Evolutionary conservation across 2,113 vertebrate species (phyloP), one percentile per base, ranked within the genome.

Genomic region (Orycteropus afer): DNA sequence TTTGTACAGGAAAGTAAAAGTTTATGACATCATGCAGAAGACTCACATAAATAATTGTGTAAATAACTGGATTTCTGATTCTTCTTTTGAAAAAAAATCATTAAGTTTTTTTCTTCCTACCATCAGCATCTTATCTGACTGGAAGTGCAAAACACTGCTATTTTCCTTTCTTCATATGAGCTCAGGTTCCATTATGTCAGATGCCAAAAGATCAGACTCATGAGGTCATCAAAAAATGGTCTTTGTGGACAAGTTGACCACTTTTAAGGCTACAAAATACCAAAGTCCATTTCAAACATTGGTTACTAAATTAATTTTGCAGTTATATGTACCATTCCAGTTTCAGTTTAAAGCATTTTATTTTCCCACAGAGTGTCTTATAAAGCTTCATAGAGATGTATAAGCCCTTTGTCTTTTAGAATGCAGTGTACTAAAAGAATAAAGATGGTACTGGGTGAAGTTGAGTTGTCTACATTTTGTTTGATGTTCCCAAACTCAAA

Each of bases 151-250:
- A 94, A 40, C 9, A 27, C 7, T 53, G 6, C 4, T 15, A 1
- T 51, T 74, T 73, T 22, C 5, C 14, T 40, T 40, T 12, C 57
- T 40, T 84, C n/a, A 3, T 32, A 13, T 15, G n/a, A 8, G 22
- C 23, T 49, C 37, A 47, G 1, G 5, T 5, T 40, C 9, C 17
- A 59, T 7, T 42, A 7, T 37, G 37, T 1, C 8, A 23, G 11
- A 14, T 27, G 51, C 7, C 25, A 57, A 69, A 63, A 37, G 1
- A 77, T 3, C 34, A n/a, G 29, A 67, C 61, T 40, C 85, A 83
- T 49, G 1, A 88, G 55, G 17, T 55, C 65, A 37, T 92, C 57
- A 97, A 85, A 85, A 97, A 95, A 61, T 74, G 42, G 32, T 18
- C 49, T 5, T 81, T 57, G 45, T 53, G 63, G 86, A 3, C 8